phyloP scores from a whole-genome alignment of 2,113 vertebrate genomes.

The Myiagra hebetior region DNA sequence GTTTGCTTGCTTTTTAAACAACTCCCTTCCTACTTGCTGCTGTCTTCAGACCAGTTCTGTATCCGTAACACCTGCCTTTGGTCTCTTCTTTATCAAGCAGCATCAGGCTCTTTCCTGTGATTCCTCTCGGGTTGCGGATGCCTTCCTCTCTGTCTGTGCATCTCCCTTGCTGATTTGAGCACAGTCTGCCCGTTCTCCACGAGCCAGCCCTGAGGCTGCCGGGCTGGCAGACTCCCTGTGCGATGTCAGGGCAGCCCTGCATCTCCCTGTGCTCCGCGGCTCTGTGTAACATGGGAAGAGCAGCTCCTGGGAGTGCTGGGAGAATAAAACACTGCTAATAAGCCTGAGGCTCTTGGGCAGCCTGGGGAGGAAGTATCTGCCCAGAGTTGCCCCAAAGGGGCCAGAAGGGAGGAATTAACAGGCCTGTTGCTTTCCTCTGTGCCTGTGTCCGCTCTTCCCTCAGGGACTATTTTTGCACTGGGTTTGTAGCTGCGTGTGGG shows the following conservation, averaged over 20 bases:
- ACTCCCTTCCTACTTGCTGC: background rate
- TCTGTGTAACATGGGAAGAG: background rate
- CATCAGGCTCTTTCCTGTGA: background rate
- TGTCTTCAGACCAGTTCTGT: background rate
- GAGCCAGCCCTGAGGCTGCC: background rate
- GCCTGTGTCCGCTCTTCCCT: background rate
- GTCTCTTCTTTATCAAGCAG: background rate
- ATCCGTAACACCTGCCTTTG: background rate
- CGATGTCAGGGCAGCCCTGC: background rate
- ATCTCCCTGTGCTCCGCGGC: background rate
- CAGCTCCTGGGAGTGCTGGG: background rate
- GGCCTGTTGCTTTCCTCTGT: background rate
- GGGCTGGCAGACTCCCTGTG: background rate
- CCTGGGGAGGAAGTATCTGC: background rate
- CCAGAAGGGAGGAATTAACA: background rate
- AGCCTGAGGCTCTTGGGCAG: background rate
- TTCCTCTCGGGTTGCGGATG: background rate
- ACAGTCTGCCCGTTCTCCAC: fast-evolving
- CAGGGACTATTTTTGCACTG: background rate
- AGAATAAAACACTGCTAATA: background rate
- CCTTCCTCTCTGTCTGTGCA: background rate
- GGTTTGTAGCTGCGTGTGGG: background rate
- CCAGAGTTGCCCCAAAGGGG: background rate
- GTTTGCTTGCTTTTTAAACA: background rate
- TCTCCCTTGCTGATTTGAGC: background rate